phyloP scores from a whole-genome alignment of 2,797 vertebrate genomes.

The Heterohyrax brucei region DNA sequence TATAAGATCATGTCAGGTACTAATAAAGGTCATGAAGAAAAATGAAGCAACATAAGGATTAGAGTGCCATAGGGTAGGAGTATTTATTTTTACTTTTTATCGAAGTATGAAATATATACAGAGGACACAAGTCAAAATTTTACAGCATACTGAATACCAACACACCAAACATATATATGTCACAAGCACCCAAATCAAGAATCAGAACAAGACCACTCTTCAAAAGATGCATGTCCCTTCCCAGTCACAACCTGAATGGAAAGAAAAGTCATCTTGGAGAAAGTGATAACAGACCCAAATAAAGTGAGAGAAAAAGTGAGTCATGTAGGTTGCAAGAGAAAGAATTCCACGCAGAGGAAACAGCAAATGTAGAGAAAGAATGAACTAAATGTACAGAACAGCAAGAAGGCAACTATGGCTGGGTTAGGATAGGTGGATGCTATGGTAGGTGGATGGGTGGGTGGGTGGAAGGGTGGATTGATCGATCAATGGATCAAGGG shows the following conservation, averaged over 20 bases:
- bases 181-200: background rate
- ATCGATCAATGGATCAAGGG: background rate
- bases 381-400: background rate
- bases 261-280: background rate
- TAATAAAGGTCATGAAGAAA: conserved; percentile 11
- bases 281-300: conserved; percentile 22
- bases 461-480: no score
- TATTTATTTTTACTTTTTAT: conserved; percentile 23
- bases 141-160: conserved; percentile 4
- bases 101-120: background rate
- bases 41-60: conserved; percentile 13
- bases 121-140: background rate
- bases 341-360: background rate
- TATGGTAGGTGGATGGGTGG: no score
- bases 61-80: background rate
- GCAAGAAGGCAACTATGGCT: background rate
- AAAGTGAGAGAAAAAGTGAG: background rate
- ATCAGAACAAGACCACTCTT: background rate
- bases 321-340: background rate
- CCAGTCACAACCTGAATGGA: background rate
- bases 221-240: background rate
- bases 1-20: background rate
- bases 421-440: background rate
- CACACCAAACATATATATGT: background rate
- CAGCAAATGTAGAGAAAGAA: background rate